phyloP scores from a whole-genome alignment of 2,888 invertebrate species.

The Ametastegia equiseti region DNA sequence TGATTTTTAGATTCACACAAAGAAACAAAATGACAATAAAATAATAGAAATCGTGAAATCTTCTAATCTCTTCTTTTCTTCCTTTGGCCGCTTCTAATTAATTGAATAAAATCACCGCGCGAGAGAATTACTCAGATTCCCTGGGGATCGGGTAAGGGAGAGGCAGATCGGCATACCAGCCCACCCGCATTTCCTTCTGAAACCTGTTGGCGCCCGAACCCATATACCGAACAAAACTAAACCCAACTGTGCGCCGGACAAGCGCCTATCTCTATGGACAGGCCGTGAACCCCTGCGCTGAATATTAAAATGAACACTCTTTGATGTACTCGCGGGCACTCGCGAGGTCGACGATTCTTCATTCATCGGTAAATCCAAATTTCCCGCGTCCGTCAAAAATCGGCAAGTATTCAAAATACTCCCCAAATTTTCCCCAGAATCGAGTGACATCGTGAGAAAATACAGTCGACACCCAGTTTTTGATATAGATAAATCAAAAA shows the following conservation, averaged over 20 bases:
- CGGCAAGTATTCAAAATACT: neutral
- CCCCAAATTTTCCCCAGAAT: neutral
- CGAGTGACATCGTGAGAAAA: too few relatives aligned
- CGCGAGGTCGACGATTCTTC: neutral
- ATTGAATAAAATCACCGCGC: slow-evolving; percentile 38
- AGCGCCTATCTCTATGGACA: slow-evolving; percentile 12
- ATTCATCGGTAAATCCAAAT: too few relatives aligned
- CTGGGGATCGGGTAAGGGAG: slow-evolving; percentile 32
- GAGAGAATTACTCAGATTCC: slow-evolving; percentile 27
- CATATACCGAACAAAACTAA: slow-evolving; percentile 34
- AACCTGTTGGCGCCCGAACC: slow-evolving; percentile 67
- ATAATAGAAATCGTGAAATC: neutral
- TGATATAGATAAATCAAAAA: too few relatives aligned
- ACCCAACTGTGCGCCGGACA: neutral
- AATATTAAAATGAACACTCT: slow-evolving; percentile 39
- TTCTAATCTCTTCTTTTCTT: neutral
- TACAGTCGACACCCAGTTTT: too few relatives aligned
- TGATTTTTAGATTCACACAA: too few relatives aligned
- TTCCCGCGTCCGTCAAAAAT: too few relatives aligned
- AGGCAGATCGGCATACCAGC: slow-evolving; percentile 56
- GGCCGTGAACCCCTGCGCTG: slow-evolving; percentile 45
- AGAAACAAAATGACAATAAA: neutral
- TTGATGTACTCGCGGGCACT: neutral
- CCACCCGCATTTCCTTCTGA: slow-evolving; percentile 58
- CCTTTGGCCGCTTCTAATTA: neutral